These are phyloP conservation scores for Pleuronectes platessa DNA, from an alignment of 2,113 vertebrate species.

Conservation along the genomic window DNA sequence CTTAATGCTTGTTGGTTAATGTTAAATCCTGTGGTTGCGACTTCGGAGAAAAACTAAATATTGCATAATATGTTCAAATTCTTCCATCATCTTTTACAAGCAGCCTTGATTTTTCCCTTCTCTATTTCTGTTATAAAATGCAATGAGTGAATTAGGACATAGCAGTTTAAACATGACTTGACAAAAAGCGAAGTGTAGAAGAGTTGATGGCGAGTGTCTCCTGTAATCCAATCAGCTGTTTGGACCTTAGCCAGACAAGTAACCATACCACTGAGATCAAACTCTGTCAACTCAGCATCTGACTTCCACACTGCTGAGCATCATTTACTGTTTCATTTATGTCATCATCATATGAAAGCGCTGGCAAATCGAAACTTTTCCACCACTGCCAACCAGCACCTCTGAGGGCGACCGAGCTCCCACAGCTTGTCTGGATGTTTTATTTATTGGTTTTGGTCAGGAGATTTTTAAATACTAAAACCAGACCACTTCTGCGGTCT, in stretches of 20 bases:
- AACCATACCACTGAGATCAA: slow-evolving; percentile 6
- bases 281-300: neutral
- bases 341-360: neutral
- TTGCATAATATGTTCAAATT: neutral
- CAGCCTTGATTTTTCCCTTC: neutral
- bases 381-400: slow-evolving; percentile 13
- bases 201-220: neutral
- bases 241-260: neutral
- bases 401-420: slow-evolving; percentile 36
- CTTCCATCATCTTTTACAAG: neutral
- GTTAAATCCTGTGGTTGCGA: neutral
- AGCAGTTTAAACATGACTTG: slow-evolving; percentile 1
- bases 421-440: slow-evolving; percentile 42
- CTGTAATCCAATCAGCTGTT: slow-evolving; percentile 19
- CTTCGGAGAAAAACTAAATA: neutral
- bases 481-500: slow-evolving; percentile 58
- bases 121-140: neutral
- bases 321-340: slow-evolving; percentile 8
- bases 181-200: slow-evolving; percentile 27
- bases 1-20: neutral
- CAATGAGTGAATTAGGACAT: neutral
- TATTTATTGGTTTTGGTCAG: slow-evolving; percentile 56
- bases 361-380: slow-evolving; percentile 1
- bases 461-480: slow-evolving; percentile 54
- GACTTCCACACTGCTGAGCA: neutral